Conservation (phyloP, 2,797 vertebrate species). For the Danio kyathit region DNA sequence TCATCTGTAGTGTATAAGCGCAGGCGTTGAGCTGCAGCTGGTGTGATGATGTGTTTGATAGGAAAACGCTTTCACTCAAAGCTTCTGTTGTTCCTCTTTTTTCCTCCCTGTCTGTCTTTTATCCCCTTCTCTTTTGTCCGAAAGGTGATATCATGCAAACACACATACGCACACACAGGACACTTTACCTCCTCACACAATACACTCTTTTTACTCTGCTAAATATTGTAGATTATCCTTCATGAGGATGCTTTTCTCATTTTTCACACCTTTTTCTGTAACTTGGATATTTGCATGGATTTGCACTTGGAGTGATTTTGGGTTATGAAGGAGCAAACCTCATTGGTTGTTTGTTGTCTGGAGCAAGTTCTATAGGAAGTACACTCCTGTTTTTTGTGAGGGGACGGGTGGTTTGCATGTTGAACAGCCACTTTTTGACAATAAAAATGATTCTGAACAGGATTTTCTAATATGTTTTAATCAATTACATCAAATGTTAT, state of each 20-base stretch:
- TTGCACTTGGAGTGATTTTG: background rate
- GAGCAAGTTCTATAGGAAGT: background rate
- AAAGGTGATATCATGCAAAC: conserved; percentile 10
- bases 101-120: conserved; percentile 40
- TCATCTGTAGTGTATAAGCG: conserved; percentile 19
- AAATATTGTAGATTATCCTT: background rate
- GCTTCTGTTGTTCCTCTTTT: conserved; percentile 32
- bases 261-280: background rate
- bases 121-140: conserved; percentile 41
- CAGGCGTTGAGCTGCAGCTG: conserved; percentile 33
- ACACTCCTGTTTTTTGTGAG: background rate
- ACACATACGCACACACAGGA: background rate
- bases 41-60: conserved; percentile 40
- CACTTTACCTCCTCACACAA: conserved; percentile 4
- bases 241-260: background rate
- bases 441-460: too few relatives aligned
- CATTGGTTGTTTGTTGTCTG: background rate
- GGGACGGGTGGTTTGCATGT: too few relatives aligned
- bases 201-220: background rate
- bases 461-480: too few relatives aligned
- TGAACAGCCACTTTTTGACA: too few relatives aligned
- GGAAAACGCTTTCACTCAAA: conserved; percentile 40
- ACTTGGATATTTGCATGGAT: background rate
- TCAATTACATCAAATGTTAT: too few relatives aligned
- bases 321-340: background rate